Evolutionary conservation across 1,140 invertebrate species (phyloP), one percentile per base, ranked within the genome.

Genomic region (Fopius arisanus): DNA sequence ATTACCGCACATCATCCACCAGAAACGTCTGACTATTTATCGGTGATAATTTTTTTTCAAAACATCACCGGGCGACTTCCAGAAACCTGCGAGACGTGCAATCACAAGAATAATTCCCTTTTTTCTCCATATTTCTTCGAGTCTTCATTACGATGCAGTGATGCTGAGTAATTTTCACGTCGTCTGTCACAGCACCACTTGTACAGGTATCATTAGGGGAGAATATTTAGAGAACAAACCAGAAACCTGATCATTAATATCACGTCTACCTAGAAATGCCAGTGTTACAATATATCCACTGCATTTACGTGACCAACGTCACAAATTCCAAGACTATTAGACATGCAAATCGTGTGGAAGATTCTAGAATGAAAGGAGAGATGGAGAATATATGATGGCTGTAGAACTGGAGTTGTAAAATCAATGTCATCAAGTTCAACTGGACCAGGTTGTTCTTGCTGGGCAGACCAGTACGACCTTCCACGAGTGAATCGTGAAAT

Each of bases 321-420:
- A 48, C 41, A 23, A 69, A 69, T 51, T 51, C 40, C 23, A 23
- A 9, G 16, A 28, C 67, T 23, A 51, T 69, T 48, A 51, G 23
- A 51, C 48, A 69, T 69, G 67, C 67, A 69, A 69, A 69, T 69
- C n/a, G 5, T 14, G 23, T 31, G 19, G 41, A 69, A 69, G n/a
- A 69, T 69, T 69, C 41, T 43, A 40, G 33, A 68, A 62, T 28
- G 4, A 26, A 41, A 16, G 41, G 41, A 68, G 19, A 23, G 12
- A 68, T 48, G 43, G 14, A 14, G 16, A 48, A 48, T 48, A 19
- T 19, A 48, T 40, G 21, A 37, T 40, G 19, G 41, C 21, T 29
- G 10, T 23, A 65, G 28, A 68, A 3, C 37, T 68, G 54, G 28
- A 62, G 21, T 62, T 62, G 54, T 14, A n/a, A 14, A 16, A 28